Percentiles rank a stretch among this genome's conserved stretches.
Conservation (phyloP, 2,113 vertebrate species). For the Aphyosemion australe region DNA sequence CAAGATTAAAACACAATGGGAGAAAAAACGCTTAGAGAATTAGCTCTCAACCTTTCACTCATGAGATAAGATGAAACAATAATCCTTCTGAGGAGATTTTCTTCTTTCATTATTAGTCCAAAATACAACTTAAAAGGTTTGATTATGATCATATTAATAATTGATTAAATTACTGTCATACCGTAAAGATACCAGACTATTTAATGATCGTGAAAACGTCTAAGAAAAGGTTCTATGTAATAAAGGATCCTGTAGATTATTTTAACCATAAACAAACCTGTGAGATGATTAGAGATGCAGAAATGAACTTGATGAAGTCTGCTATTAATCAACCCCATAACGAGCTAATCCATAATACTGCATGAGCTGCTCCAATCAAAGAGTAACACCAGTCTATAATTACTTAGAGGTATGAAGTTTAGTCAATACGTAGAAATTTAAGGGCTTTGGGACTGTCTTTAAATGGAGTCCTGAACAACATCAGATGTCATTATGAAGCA, state of each 20-base stretch:
- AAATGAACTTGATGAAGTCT: background rate
- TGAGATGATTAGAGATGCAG: background rate
- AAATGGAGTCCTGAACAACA: background rate
- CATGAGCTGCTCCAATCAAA: background rate
- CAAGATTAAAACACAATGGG: slow-evolving; percentile 36
- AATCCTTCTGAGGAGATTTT: slow-evolving; percentile 7
- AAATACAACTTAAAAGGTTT: no score
- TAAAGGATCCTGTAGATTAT: background rate
- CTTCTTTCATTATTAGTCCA: slow-evolving; percentile 11
- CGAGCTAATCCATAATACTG: background rate
- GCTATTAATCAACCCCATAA: background rate
- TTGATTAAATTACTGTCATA: no score
- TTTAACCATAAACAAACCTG: background rate
- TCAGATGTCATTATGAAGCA: background rate
- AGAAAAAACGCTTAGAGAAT: slow-evolving; percentile 12
- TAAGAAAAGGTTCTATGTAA: background rate
- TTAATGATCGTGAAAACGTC: no score
- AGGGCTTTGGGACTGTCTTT: background rate
- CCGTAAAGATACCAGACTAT: no score
- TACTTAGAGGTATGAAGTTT: background rate
- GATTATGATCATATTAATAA: no score
- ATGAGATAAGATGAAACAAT: slow-evolving; percentile 31
- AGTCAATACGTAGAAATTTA: background rate
- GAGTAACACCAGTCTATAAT: background rate
- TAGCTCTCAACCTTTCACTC: slow-evolving; percentile 3